A percentile compares a stretch with the other conserved stretches of the same genome.
phyloP scores from a whole-genome alignment of 2,888 invertebrate species.

The Cremastinae sp. region DNA sequence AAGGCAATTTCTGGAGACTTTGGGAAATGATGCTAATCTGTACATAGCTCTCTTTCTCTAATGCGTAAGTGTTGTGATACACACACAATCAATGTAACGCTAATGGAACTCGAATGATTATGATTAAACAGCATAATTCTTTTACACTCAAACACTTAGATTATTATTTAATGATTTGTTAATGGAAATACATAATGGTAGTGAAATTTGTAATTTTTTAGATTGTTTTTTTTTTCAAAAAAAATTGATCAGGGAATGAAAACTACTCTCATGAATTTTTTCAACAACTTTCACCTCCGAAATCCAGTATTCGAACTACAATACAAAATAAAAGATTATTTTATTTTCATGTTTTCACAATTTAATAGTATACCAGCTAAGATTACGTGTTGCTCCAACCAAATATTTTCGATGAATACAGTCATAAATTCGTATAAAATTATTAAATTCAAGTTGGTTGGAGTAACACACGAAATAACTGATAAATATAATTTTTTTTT shows the following conservation, averaged over 20 bases:
- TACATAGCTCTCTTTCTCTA: constrained; percentile 37
- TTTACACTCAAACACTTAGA: constrained; percentile 22
- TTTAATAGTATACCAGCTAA: not conserved
- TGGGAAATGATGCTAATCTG: constrained; percentile 25
- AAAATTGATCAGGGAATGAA: constrained; percentile 40
- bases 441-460: too few species aligned
- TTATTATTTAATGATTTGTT: constrained; percentile 9
- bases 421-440: too few species aligned
- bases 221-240: constrained; percentile 20
- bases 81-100: constrained; percentile 30
- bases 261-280: constrained; percentile 62
- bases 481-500: constrained; percentile 27
- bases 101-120: constrained; percentile 37
- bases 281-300: constrained; percentile 70
- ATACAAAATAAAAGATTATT: constrained; percentile 65
- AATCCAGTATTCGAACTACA: constrained; percentile 73
- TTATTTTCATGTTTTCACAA: constrained; percentile 1
- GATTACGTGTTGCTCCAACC: constrained; percentile 2
- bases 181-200: constrained; percentile 9
- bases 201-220: constrained; percentile 51
- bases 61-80: constrained; percentile 34
- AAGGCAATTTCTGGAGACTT: constrained; percentile 11
- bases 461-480: too few species aligned
- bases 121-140: constrained; percentile 33
- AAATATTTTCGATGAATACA: too few species aligned